phyloP scores from a whole-genome alignment of 2,113 vertebrate genomes.

The Oreotrochilus melanogaster region DNA sequence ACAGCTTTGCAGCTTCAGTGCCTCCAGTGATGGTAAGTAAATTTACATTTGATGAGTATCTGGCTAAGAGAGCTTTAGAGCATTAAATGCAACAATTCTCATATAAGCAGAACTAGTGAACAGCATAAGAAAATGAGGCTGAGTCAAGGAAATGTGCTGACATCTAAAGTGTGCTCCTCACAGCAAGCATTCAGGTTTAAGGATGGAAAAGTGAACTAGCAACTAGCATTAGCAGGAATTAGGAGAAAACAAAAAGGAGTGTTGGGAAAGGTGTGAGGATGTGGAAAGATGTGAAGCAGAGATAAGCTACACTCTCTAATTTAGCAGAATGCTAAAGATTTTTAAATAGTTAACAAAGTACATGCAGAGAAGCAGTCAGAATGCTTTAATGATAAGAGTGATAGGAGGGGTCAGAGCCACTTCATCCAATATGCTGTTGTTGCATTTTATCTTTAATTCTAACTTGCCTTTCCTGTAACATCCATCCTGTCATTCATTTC shows the following conservation, averaged over 20 bases:
- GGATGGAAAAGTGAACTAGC: neutral
- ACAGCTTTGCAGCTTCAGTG: conserved; percentile 14
- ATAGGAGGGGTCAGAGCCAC: neutral
- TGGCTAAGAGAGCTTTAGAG: conserved; percentile 20
- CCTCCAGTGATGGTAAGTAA: conserved; percentile 40
- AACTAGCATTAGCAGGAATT: neutral
- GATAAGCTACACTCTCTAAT: neutral
- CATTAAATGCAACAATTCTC: conserved; percentile 18
- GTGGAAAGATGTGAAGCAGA: neutral
- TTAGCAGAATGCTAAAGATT: neutral
- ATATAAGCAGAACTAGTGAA: conserved; percentile 9
- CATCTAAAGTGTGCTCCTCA: conserved; percentile 5
- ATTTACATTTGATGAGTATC: conserved; percentile 59
- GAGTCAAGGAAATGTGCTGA: conserved; percentile 27
- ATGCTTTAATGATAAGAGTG: neutral
- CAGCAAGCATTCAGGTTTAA: neutral
- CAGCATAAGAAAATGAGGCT: neutral
- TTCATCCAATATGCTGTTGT: neutral
- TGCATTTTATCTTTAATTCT: neutral
- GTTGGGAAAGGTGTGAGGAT: neutral
- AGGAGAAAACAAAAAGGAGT: neutral
- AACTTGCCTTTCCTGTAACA: neutral
- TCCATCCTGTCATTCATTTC: neutral
- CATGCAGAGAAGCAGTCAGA: neutral
- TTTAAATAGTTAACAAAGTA: neutral